A percentile compares a stretch with the other conserved stretches of the same genome.
phyloP scores from a whole-genome alignment of 1,140 invertebrate species.

The Ladona fulva region DNA sequence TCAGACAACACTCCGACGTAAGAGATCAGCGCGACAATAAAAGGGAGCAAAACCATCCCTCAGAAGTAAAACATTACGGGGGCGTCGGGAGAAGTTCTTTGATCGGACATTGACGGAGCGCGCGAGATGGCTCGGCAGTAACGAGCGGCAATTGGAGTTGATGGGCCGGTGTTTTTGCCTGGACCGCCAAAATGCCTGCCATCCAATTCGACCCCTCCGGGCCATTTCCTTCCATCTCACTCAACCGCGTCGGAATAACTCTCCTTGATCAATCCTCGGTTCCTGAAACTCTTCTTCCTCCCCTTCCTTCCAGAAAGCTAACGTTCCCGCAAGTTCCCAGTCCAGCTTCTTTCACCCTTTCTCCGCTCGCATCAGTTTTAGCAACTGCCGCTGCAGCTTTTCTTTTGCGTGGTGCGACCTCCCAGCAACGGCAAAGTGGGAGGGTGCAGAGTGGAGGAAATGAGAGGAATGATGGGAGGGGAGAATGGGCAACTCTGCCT shows the following conservation, averaged over 20 bases:
- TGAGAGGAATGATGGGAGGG: neutral
- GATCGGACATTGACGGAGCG: neutral
- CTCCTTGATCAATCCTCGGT: neutral
- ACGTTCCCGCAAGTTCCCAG: neutral
- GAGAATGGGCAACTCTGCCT: neutral
- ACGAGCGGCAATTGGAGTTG: neutral
- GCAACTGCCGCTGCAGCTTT: neutral
- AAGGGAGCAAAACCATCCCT: too few species aligned
- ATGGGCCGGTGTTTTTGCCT: neutral
- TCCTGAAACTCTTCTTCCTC: neutral
- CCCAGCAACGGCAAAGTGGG: neutral
- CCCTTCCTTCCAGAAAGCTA: too few species aligned
- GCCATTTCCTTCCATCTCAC: neutral
- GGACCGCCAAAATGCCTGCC: neutral
- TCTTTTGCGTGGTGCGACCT: neutral
- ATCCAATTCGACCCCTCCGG: neutral
- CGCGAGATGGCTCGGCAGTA: neutral
- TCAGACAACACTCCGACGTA: too few species aligned
- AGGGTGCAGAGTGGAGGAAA: neutral
- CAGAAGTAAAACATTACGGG: neutral
- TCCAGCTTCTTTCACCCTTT: neutral
- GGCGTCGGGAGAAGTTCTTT: neutral
- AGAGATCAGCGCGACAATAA: too few species aligned
- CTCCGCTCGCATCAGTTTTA: neutral
- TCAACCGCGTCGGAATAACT: neutral